Base-by-base conservation (phyloP, 2,113 vertebrate species). In the Macquaria ambigua region DNA sequence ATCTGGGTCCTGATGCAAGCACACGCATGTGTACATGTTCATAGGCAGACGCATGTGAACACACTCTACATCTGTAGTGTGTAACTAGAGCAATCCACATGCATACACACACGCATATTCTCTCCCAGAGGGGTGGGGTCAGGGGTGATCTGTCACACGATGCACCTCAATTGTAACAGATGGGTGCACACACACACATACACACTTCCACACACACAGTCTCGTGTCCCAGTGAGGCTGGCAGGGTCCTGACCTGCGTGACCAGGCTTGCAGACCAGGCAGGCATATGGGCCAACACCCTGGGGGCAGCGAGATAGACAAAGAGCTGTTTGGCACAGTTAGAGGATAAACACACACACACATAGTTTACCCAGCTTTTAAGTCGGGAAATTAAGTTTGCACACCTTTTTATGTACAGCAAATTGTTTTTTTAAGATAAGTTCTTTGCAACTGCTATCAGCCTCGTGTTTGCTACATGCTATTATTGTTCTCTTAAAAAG, bases 171-270 rank as follows among this genome's bases (percentile, higher is more conserved):
- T 90, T 87, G 81, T 85, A 90, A 92, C 94, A 92, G 92, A 94
- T 93, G 93, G 91, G 89, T 6, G 8, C 74, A 50, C 50, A 11
- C 55, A 43, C 79, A 20, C 63, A 61, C 74, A 63, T 66, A 48
- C 74, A 52, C 62, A 28, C 41, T 8, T 23, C 14, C n/a, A 58
- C 56, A n/a, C 25, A 83, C 74, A 81, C 28, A 41, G 80, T 52
- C 63, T 64, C 1, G 21, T 74, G 70, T 89, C 86, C 74, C 84
- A 77, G 81, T 69, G 80, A 86, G 87, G 80, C 87, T 94, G 91
- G 92, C 92, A 91, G 91, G 94, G 89, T 93, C 91, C 79, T 90
- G 94, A 94, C 91, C 93, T 67, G 82, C 77, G 86, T 88, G 92
- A 92, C 86, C 92, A 76, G 64, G 83, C 77, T 81, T 53, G 68